Evolutionary conservation across 2,888 invertebrate species (phyloP), one percentile per base, ranked within the genome.

Genomic region (Marasmarcha lunaedactyla): DNA sequence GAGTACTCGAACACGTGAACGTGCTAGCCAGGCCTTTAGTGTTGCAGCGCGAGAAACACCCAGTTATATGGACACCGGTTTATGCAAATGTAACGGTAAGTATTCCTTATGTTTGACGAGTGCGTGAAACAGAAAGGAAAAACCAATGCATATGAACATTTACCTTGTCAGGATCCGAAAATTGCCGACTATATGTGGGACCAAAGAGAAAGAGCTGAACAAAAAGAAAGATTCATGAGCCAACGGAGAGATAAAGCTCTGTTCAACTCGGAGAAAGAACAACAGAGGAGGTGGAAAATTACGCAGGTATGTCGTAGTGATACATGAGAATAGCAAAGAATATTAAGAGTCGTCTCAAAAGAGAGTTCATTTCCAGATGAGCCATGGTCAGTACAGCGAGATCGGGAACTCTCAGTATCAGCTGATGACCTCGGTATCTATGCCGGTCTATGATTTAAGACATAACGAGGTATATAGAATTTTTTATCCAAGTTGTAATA

Each of bases 11-110:
- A 68, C 99, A 99, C 70, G 93, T 99, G 54, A 95, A 97, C 41
- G 97, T 98, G 27, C 91, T 99, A 89, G 97, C 98, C 14, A 86
- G 98, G 44, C 98, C 98, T 1, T 87, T 98, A 72, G 98, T 98
- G 10, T 84, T 97, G 49, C 90, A 91, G 50, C 86, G 91, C 37
- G 89, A 89, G 44, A 87, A 90, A 49, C 94, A 95, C 69, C 95
- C 95, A 4, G 92, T 94, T n/a, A 90, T 96, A 5, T 99, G 98
- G 98, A 97, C 97, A 1, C 95, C 97, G 7, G 95, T 97, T 11
- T 98, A 98, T 68, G 95, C 95, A 12, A 97, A 98, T 67, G 88
- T 94, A 40, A 92, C 94, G 52, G 92, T 92, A 77, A 84, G 86
- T 50, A 13, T 39, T 15, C 35, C 34, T 15, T 33, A 15, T 36